Evolutionary conservation across 2,113 vertebrate species (phyloP).

Genomic region (Marmota monax): DNA sequence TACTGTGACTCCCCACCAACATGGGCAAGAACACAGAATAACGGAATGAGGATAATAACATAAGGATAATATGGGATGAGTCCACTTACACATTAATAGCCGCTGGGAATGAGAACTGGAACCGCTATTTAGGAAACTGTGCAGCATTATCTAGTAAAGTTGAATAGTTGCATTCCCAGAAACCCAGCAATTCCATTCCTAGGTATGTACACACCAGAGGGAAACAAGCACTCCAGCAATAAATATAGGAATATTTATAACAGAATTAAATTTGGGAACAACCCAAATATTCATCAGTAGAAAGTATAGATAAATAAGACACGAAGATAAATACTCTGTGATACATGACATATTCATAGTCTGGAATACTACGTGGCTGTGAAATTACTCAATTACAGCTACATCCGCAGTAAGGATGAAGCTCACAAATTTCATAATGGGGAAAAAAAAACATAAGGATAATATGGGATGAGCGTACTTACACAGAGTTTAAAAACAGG

Average conservation of each 20-base stretch:
- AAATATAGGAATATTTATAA: neutral
- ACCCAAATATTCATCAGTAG: neutral
- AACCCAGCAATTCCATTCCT: neutral
- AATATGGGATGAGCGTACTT: neutral
- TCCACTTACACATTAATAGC: neutral
- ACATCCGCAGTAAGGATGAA: neutral
- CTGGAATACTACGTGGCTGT: neutral
- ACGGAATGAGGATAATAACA: neutral
- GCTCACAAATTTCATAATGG: neutral
- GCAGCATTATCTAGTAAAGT: neutral
- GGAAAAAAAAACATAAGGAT: neutral
- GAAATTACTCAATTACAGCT: neutral
- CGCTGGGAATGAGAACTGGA: neutral
- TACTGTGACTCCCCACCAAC: rapidly evolving
- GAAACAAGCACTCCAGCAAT: neutral
- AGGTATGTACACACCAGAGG: neutral
- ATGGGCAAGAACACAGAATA: neutral
- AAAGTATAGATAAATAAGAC: neutral
- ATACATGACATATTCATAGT: neutral
- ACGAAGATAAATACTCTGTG: neutral
- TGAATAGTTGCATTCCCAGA: neutral
- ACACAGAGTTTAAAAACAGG: neutral
- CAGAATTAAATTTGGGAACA: slow-evolving; percentile 5
- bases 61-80: too few species aligned
- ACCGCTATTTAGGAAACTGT: neutral